Conservation (phyloP, 2,113 vertebrate species). For the Aptenodytes forsteri region DNA sequence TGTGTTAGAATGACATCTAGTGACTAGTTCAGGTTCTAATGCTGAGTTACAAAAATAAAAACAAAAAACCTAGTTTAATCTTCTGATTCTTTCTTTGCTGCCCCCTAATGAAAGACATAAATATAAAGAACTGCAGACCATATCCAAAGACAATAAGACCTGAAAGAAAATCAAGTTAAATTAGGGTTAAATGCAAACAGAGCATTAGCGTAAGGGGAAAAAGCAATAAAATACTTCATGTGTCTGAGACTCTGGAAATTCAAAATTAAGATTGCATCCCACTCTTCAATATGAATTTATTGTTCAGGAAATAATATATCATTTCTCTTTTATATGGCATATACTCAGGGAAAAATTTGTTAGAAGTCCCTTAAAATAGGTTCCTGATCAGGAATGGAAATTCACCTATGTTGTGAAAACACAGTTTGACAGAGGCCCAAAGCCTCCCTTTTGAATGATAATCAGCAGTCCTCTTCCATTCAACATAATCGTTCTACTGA, state of each 20-base stretch:
- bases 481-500: background rate
- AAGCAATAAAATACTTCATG: background rate
- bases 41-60: background rate
- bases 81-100: background rate
- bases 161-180: background rate
- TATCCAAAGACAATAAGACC: background rate
- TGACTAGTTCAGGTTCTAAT: conserved; percentile 36
- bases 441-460: background rate
- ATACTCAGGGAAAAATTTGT: background rate
- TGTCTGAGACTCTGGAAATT: background rate
- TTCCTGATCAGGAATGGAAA: background rate
- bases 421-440: background rate
- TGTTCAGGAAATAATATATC: background rate
- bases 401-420: background rate
- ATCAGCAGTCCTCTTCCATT: background rate
- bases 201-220: background rate
- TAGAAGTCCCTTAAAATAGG: background rate
- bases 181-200: background rate
- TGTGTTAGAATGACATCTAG: conserved; percentile 70
- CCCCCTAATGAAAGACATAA: background rate
- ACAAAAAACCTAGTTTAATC: background rate
- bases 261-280: background rate
- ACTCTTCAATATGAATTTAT: background rate
- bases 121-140: background rate
- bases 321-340: background rate